Evolutionary conservation across 37 sponge, comb jelly and placozoan genomes (phyloP).

Genomic region (Cliona cf. orientalis): DNA sequence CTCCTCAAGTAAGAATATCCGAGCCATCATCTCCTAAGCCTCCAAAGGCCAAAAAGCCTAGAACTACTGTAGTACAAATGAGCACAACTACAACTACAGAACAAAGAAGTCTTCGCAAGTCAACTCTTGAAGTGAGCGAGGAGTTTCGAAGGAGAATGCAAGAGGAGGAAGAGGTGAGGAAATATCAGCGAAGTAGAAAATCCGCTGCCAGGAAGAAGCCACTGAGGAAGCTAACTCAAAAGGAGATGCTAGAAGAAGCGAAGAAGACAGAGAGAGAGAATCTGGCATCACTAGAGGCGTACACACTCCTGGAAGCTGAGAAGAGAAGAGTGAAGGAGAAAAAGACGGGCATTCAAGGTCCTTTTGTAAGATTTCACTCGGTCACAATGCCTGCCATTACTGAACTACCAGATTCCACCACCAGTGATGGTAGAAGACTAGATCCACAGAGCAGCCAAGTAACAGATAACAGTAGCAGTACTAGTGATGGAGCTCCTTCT

Average conservation of each 20-base stretch:
- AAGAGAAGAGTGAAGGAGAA: conserved; percentile 74
- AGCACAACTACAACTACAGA: not conserved
- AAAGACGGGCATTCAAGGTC: conserved; percentile 68
- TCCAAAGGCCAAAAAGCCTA: conserved; percentile 9
- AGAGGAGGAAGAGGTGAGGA: conserved; percentile 53
- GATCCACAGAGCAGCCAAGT: not conserved
- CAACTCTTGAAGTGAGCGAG: conserved; percentile 52
- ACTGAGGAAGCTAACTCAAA: conserved; percentile 75
- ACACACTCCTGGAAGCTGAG: conserved; percentile 86
- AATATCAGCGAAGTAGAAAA: conserved; percentile 23
- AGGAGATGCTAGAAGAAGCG: conserved; percentile 93
- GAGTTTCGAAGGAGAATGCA: conserved; percentile 38
- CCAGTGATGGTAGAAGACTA: not conserved
- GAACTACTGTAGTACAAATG: not conserved
- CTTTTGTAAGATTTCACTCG: conserved; percentile 84
- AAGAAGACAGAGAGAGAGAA: conserved; percentile 92
- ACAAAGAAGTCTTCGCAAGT: conserved; percentile 57
- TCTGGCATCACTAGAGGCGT: conserved; percentile 87
- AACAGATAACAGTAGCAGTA: not conserved
- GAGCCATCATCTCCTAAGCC: too few relatives aligned
- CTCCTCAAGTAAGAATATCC: too few relatives aligned
- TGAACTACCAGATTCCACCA: not conserved
- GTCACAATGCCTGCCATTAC: conserved; percentile 74
- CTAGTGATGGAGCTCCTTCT: not conserved
- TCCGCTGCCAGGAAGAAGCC: not conserved